Percentiles rank a stretch among this genome's conserved stretches.
Evolutionary conservation across 2,797 vertebrate species (phyloP).

Genomic region (Sternarchorhynchus goeldii): DNA sequence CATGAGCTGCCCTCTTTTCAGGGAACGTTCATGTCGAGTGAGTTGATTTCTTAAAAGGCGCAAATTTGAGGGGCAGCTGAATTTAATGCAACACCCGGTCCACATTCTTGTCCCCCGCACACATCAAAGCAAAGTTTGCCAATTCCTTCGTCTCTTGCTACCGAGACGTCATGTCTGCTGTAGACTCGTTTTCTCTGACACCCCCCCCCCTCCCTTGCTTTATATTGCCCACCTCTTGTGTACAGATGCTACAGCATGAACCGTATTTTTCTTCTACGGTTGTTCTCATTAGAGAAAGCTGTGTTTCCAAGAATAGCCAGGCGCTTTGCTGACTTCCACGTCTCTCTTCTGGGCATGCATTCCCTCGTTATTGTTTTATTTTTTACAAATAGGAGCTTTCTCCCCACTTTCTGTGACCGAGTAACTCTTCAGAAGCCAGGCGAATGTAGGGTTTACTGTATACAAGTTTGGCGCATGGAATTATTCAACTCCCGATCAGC

Average conservation of each 20-base stretch:
- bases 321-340: neutral
- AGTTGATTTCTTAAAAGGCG: too few species aligned
- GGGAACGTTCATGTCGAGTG: too few species aligned
- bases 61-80: too few species aligned
- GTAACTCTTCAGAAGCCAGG: neutral
- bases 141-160: neutral
- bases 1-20: too few species aligned
- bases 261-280: constrained; percentile 43
- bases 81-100: too few species aligned
- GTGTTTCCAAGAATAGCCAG: constrained; percentile 26
- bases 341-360: neutral
- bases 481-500: neutral
- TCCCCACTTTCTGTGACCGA: neutral
- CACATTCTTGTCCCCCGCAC: too few species aligned
- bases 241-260: constrained; percentile 60
- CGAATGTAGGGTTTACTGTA: neutral
- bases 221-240: constrained; percentile 26
- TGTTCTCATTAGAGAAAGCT: constrained; percentile 32
- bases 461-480: neutral
- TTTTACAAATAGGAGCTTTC: neutral
- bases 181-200: constrained; percentile 29
- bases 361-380: too few species aligned
- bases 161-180: constrained; percentile 38
- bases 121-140: neutral
- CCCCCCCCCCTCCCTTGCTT: constrained; percentile 16